Percentiles rank a stretch among this genome's conserved stretches.
phyloP scores from a whole-genome alignment of 2,888 invertebrate genomes.

The Plagiodera versicolora region DNA sequence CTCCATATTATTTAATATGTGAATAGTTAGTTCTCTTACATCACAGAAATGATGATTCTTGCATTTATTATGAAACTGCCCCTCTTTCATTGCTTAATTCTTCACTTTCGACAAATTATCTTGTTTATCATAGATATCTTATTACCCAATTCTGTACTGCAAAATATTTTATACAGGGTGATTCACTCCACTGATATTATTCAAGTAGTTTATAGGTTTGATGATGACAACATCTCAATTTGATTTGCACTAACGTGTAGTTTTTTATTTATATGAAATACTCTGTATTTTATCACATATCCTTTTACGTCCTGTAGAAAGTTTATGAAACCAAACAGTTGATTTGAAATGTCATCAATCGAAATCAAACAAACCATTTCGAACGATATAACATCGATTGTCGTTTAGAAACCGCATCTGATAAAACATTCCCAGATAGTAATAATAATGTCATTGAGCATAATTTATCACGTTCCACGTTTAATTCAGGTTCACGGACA shows the following conservation, averaged over 20 bases:
- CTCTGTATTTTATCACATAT: too few relatives aligned
- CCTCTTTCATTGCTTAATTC: neutral
- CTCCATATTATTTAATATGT: neutral
- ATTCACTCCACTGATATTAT: too few relatives aligned
- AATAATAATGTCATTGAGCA: neutral
- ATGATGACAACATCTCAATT: too few relatives aligned
- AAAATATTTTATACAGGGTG: too few relatives aligned
- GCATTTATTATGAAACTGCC: neutral
- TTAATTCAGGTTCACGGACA: constrained; percentile 11
- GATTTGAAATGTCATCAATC: too few relatives aligned
- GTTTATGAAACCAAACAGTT: too few relatives aligned
- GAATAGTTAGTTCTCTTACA: neutral
- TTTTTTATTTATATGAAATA: too few relatives aligned
- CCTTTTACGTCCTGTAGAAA: too few relatives aligned
- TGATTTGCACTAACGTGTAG: too few relatives aligned
- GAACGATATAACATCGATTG: neutral
- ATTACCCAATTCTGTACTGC: neutral
- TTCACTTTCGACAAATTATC: neutral
- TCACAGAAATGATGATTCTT: neutral
- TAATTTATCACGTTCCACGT: neutral
- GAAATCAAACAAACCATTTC: too few relatives aligned
- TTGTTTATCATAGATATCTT: neutral
- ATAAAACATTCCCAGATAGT: neutral
- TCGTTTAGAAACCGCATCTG: neutral
- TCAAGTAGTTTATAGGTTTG: too few relatives aligned